Base-by-base conservation (phyloP, 2,888 invertebrate species). In the Glomeris marginata region DNA sequence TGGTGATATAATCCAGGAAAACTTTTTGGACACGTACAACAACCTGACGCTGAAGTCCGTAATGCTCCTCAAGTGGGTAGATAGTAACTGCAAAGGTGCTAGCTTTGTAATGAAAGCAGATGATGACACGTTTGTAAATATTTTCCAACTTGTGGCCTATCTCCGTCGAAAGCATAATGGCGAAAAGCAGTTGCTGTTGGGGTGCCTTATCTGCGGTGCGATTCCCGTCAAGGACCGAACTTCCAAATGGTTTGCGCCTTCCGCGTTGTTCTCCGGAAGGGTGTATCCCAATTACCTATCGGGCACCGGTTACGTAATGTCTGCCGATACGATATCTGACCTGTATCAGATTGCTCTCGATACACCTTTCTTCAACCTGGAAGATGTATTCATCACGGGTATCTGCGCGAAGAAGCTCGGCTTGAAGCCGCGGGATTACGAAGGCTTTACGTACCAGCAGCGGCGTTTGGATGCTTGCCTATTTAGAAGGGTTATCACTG, bases 11-110 rank as follows among this genome's bases (percentile, higher is more conserved):
- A 79, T 88, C 47, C 84, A 87, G 66, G 86, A 86, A 63, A 77
- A 76, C 41, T 88, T 88, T 63, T 65, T 80, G 37, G 88, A 88
- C 64, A 78, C 83, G 0, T 87, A 88, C 63, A 83, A 86, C 64
- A 88, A 88, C 73, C 71, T 87, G 56, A 88, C 87, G 0, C 62
- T 88, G 22, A 88, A 88, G 64, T 82, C 85, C 42, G 77, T 85
- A 11, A 80, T 84, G 77, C 77, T 87, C 73, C 64, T 88, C 51
- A 87, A 87, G 63, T 81, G 85, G 80, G 78, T 82, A 20, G 77
- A 74, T 5, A 74, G 72, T 37, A 76, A 78, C 58, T 87, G 87
- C 55, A 60, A 60, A 20, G 58, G 62, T 35, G 76, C 49, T 1
- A 21, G 44, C 5, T 87, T 78, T 69, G 72, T 87, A 20, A 73